Conservation (phyloP, 2,888 invertebrate genomes). For the Napeogenes sylphis region DNA sequence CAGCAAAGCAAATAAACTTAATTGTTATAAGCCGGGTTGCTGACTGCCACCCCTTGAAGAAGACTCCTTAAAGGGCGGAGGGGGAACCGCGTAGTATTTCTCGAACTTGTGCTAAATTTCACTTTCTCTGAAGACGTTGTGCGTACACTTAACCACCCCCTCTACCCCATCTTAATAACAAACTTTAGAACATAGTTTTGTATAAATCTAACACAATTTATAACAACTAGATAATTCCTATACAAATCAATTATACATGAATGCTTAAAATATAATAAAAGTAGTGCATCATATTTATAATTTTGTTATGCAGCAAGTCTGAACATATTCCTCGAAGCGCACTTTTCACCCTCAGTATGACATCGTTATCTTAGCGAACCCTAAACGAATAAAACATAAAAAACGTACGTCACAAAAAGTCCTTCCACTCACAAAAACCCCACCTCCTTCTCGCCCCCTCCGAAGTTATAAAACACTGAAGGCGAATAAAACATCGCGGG, state of each 20-base stretch:
- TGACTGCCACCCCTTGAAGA: conserved; percentile 56
- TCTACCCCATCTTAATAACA: conserved; percentile 48
- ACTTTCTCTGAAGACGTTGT: conserved; percentile 76
- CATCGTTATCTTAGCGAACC: conserved; percentile 75
- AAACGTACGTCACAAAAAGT: conserved; percentile 77
- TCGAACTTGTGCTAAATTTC: conserved; percentile 77
- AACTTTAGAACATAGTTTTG: conserved; percentile 56
- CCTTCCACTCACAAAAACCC: conserved; percentile 75
- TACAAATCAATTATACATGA: neutral
- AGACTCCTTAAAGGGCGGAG: conserved; percentile 48
- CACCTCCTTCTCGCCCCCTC: conserved; percentile 62
- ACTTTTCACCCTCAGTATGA: conserved; percentile 63
- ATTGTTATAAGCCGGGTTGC: conserved; percentile 74
- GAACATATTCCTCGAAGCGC: conserved; percentile 54
- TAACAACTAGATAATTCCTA: neutral
- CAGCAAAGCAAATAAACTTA: conserved; percentile 72
- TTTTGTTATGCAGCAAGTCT: conserved; percentile 16
- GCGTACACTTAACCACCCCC: conserved; percentile 72
- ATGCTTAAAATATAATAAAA: neutral
- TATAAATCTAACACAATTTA: neutral
- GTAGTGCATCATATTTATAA: conserved; percentile 2
- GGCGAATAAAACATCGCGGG: conserved; percentile 44
- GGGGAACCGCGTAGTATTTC: conserved; percentile 63
- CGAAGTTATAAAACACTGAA: conserved; percentile 72
- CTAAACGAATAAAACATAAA: conserved; percentile 76